Evolutionary conservation across 2,113 vertebrate genomes (phyloP).

Genomic region (Dryoscopus gambensis): DNA sequence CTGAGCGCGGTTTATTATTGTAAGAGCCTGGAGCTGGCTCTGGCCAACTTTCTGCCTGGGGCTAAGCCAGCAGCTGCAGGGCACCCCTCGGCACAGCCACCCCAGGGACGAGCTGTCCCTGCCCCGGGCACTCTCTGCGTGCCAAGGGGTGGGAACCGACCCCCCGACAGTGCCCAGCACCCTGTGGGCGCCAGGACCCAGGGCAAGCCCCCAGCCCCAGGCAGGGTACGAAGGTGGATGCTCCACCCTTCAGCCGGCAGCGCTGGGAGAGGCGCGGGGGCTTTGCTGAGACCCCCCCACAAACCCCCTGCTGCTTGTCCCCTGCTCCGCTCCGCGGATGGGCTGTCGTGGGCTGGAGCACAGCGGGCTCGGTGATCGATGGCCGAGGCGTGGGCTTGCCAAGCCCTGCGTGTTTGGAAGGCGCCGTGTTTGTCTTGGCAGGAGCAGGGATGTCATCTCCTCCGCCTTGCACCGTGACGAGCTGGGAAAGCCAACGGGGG

Average conservation of each 20-base stretch:
- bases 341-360: not conserved
- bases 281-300: too few relatives aligned
- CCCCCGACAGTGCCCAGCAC: too few relatives aligned
- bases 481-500: slow-evolving; percentile 18
- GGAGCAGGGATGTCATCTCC: slow-evolving; percentile 47
- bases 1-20: slow-evolving; percentile 36
- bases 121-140: fast-evolving
- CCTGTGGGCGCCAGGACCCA: fast-evolving
- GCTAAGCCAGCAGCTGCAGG: slow-evolving; percentile 29
- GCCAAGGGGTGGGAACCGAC: fast-evolving
- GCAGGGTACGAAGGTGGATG: fast-evolving
- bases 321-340: not conserved
- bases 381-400: slow-evolving; percentile 16
- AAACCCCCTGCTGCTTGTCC: not conserved
- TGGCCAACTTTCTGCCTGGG: slow-evolving; percentile 42
- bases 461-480: not conserved
- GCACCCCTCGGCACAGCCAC: not conserved
- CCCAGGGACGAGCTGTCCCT: not conserved
- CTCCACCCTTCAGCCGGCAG: not conserved
- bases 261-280: fast-evolving
- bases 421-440: slow-evolving; percentile 57
- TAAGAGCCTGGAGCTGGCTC: slow-evolving; percentile 22
- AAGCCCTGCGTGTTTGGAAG: slow-evolving; percentile 46
- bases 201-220: not conserved
- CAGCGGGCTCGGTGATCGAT: not conserved